These are phyloP conservation scores for Pipistrellus pipistrellus DNA, from an alignment of 2,797 vertebrate genomes.

Conservation along the genomic window DNA sequence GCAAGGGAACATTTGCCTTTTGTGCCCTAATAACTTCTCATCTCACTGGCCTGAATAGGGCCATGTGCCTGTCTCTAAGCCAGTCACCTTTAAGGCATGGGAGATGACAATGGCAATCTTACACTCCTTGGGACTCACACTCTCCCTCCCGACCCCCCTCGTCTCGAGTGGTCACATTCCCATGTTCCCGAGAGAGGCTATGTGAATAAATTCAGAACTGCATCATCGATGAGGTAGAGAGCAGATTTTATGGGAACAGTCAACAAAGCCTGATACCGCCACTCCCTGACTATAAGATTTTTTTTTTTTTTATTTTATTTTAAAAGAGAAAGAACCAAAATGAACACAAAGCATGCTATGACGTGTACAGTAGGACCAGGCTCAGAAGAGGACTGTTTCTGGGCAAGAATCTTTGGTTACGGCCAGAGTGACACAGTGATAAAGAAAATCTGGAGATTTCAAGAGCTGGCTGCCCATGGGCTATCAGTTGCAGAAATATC, in stretches of 20 bases:
- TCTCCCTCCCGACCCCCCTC: fast-evolving
- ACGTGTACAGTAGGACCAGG: not conserved
- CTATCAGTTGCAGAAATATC: not conserved
- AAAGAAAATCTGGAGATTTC: not conserved
- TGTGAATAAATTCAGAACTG: not conserved
- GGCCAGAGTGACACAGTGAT: fast-evolving
- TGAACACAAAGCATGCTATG: not conserved
- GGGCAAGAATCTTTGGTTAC: not conserved
- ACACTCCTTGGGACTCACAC: not conserved
- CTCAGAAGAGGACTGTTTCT: not conserved
- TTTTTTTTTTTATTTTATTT: not conserved
- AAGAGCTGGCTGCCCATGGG: not conserved
- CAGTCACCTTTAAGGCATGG: not conserved
- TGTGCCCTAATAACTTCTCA: not conserved
- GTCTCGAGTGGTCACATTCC: not conserved
- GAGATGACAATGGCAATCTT: not conserved
- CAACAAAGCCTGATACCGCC: not conserved
- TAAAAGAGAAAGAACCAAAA: not conserved
- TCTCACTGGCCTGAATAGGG: not conserved
- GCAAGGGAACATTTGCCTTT: not conserved
- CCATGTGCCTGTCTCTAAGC: not conserved
- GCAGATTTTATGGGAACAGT: not conserved
- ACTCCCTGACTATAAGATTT: not conserved
- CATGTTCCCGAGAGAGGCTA: not conserved
- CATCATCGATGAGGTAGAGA: not conserved